Conservation (phyloP, 2,113 vertebrate genomes). For the Python bivittatus region DNA sequence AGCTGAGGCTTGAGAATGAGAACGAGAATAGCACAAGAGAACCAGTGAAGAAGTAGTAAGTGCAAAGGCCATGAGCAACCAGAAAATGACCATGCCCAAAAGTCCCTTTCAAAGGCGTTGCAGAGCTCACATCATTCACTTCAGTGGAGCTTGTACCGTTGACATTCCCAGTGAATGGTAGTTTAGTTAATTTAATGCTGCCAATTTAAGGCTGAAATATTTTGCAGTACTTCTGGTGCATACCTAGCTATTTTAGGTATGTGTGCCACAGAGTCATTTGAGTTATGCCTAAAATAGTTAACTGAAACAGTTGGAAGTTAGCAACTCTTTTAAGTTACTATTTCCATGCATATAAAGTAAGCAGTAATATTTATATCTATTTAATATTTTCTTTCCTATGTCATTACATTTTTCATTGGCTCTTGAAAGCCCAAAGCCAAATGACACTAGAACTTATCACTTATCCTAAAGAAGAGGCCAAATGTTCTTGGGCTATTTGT, state of each 20-base stretch:
- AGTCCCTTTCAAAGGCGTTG: not conserved
- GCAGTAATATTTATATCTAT: accelerated
- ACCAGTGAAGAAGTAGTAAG: not conserved
- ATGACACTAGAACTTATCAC: not conserved
- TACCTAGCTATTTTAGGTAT: not conserved
- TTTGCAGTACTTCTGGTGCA: not conserved
- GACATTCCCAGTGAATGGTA: not conserved
- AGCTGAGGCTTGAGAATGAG: not conserved
- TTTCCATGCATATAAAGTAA: not conserved
- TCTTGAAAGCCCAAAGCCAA: not conserved
- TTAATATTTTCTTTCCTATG: not conserved
- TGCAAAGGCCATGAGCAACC: not conserved
- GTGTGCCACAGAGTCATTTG: not conserved
- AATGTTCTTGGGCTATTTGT: not conserved
- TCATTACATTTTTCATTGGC: not conserved
- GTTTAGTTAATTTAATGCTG: not conserved
- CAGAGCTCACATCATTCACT: not conserved
- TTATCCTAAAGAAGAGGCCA: not conserved
- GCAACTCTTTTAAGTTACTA: not conserved
- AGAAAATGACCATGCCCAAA: not conserved
- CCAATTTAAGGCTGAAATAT: not conserved
- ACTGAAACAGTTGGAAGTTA: not conserved
- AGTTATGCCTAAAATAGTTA: not conserved
- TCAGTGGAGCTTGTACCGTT: not conserved
- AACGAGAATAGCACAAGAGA: not conserved